Evolutionary conservation across 2,888 invertebrate species (phyloP), one percentile per base, ranked within the genome.

Genomic region (Hydriomena furcata): DNA sequence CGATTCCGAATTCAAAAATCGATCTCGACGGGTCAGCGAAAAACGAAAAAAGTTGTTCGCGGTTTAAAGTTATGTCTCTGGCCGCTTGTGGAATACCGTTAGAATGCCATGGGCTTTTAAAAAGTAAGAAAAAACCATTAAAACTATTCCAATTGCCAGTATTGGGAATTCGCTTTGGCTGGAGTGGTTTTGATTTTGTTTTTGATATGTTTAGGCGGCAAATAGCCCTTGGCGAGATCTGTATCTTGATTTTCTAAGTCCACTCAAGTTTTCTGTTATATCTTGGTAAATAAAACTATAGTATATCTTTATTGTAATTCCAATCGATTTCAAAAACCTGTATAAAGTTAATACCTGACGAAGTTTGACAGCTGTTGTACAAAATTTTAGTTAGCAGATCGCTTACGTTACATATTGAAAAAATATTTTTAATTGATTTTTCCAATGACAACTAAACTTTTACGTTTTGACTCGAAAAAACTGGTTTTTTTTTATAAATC

Each of bases 91-190:
- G 72, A 73, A 82, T 89, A 87, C 90, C 90, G 90, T 90, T 90
- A 90, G 90, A 79, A 89, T 89, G 81, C 88, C 87, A 75, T 74
- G 47, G 34, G 73, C 68, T 76, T 31, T n/a, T 74, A 73, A 81
- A 87, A 83, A 82, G 71, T 71, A 68, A 68, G 66, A 57, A 59
- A 64, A 72, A 76, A 84, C 82, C 77, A 71, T 71, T 72, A 78
- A 84, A 89, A 88, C 89, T 90, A 90, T 90, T 86, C 87, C 88
- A 90, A 90, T 89, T 89, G 90, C 84, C 88, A 84, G 84, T 76
- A 78, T 82, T 74, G 56, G 86, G 89, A 89, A 90, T 90, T 76
- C 87, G 80, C 88, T 89, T 88, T 88, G 42, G 87, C 82, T 77
- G 82, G 82, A 79, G 74, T 74, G 68, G 75, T 75, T 77, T 74